Evolutionary conservation across 2,888 invertebrate species (phyloP), one percentile per base, ranked within the genome.

Genomic region (Arrhopalites spinosus): DNA sequence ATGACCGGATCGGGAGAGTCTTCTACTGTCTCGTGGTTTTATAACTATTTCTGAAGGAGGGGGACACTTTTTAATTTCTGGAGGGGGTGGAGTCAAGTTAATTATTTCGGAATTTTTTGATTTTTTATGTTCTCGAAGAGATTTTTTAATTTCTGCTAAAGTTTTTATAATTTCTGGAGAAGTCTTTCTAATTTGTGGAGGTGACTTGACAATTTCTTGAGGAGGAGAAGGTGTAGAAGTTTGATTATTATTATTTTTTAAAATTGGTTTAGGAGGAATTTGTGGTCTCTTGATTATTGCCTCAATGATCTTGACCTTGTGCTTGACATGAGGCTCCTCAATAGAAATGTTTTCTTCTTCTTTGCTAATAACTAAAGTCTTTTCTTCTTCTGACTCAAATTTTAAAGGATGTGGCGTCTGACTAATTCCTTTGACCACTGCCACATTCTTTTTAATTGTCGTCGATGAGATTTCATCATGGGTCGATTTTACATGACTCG

Each of bases 211-310:
- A 61, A n/a, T 45, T n/a, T 1, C 43, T 2, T 20, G 20, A 17
- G 43, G 5, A 43, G 23, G 45, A 23, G 20, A 0, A 25, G 53
- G 27, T 11, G 56, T 3, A 20, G 70, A 36, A 56, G 15, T 70
- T 30, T 53, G 53, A 25, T 67, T 8, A 64, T 29, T 25, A 23
- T 53, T 70, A 70, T 13, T 70, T 56, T 70, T 70, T 15, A 70
- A 5, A 20, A 70, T 23, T 13, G 70, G 70, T 30, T 70, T 70
- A 8, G 70, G 70, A 0, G 69, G 50, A 53, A 69, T 69, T 11
- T n/a, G 50, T 3, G 69, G 69, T 45, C 53, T 69, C 23, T 43
- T 66, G 20, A 66, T 66, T 7, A 66, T 23, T 36, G 64, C 8
- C 13, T 43, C 13, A 23, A 17, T 43, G 7, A 1, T 13, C 23